These are phyloP conservation scores for Invenusta paracnida DNA, from an alignment of 2,888 invertebrate genomes.

Conservation along the genomic window DNA sequence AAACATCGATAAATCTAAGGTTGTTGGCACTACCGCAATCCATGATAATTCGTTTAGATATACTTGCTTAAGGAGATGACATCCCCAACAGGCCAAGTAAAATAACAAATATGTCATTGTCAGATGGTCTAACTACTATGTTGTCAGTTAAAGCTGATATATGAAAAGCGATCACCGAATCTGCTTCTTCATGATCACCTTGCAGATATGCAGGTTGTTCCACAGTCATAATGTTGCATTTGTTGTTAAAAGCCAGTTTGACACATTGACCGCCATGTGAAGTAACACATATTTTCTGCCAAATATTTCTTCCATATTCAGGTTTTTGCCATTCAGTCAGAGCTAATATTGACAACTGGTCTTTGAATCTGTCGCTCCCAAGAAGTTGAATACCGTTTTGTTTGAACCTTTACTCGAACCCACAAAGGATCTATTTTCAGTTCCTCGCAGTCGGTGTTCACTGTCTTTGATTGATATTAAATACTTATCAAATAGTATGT, in stretches of 20 bases:
- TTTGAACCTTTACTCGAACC: not conserved
- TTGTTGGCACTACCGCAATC: conserved; percentile 30
- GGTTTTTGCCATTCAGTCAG: not conserved
- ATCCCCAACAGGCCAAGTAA: conserved; percentile 38
- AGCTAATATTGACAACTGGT: not conserved
- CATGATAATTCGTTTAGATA: conserved; percentile 9
- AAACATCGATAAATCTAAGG: conserved; percentile 36
- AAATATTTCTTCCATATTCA: not conserved
- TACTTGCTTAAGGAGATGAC: not conserved
- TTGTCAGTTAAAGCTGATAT: not conserved
- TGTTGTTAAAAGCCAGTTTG: not conserved
- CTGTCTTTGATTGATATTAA: conserved; percentile 8
- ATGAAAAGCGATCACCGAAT: not conserved
- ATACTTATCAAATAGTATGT: conserved; percentile 24
- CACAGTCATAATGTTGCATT: conserved; percentile 1
- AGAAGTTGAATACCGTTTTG: not conserved
- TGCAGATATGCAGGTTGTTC: conserved; percentile 20
- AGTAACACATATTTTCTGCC: not conserved
- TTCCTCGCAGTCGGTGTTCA: conserved; percentile 2
- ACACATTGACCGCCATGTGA: conserved; percentile 18
- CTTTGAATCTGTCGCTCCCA: not conserved
- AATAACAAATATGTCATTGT: conserved; percentile 38
- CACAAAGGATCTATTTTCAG: conserved; percentile 16
- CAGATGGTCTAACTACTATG: conserved; percentile 19
- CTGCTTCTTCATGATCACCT: not conserved